Evolutionary conservation across 1,140 invertebrate species (phyloP), one percentile per base, ranked within the genome.

Genomic region (Palaemon carinicauda): DNA sequence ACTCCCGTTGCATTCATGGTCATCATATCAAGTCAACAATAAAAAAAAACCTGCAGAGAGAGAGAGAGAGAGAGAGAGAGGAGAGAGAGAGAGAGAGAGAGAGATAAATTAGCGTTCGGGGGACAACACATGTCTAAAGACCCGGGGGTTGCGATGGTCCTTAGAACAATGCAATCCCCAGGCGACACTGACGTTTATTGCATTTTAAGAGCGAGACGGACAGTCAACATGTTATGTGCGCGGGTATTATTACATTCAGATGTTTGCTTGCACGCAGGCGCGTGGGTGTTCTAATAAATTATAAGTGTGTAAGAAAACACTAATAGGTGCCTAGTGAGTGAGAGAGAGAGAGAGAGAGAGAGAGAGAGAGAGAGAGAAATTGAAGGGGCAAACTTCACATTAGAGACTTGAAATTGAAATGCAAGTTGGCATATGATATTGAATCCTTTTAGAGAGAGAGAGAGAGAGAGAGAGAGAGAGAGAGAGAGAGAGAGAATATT

Each of bases 171-270:
- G 80, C 80, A 81, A 81, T 81, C 65, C 60, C 33, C 51, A n/a
- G 19, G 60, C 80, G 52, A 51, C 80, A 31, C 80, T 41, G 80
- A 81, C 60, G 33, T 81, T 81, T 81, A 81, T 51, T 27, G 80
- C 33, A 71, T 56, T 51, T 81, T 81, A 81, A 69, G 56, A 52
- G 56, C 54, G 60, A 33, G 29, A 81, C 53, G 71, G 21, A 81
- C 80, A 81, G 53, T 12, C 79, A 33, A 24, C n/a, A 80, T 41
- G 79, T 80, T 65, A 80, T 29, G 80, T 50, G 29, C 24, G 56
- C 60, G 7, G 41, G 7, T 41, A 41, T 41, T 41, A 41, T 41
- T 41, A 41, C 41, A 41, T 41, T 41, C 41, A 41, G 41, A 51
- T 27, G 80, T 60, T 24, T 41, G 50, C 80, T 24, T 21, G 24